Conservation (phyloP, 2,888 invertebrate genomes). For the Selenia dentaria region DNA sequence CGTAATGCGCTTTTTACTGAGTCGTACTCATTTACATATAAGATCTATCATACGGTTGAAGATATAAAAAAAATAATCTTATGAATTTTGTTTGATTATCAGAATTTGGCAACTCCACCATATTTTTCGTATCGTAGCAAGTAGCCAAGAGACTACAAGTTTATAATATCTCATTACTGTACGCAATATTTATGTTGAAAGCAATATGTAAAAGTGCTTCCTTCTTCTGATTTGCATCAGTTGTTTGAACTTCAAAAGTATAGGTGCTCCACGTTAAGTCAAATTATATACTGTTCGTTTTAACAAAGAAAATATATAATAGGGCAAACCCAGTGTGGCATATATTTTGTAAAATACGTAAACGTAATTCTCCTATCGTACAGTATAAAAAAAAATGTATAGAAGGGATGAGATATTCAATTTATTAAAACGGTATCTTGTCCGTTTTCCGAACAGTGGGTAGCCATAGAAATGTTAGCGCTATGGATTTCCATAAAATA, state of each 20-base stretch:
- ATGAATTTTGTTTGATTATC: too few species aligned
- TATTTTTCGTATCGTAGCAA: constrained; percentile 6
- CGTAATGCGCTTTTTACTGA: constrained; percentile 38
- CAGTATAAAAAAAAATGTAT: constrained; percentile 2
- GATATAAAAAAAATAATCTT: too few species aligned
- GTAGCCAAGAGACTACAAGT: constrained; percentile 26
- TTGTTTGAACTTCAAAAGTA: constrained; percentile 29
- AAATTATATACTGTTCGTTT: constrained; percentile 12
- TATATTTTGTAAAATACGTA: constrained; percentile 11
- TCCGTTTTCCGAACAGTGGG: constrained; percentile 8
- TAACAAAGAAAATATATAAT: too few species aligned
- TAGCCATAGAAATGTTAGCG: constrained; percentile 11
- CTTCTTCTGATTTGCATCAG: constrained; percentile 16
- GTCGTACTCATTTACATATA: not conserved
- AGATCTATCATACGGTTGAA: too few species aligned
- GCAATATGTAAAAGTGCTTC: constrained; percentile 29
- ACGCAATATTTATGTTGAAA: constrained; percentile 7
- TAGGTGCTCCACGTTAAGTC: constrained; percentile 7
- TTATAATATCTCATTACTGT: not conserved
- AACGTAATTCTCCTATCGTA: not conserved
- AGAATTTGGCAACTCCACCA: constrained; percentile 27
- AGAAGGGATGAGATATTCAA: constrained; percentile 14
- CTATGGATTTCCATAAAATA: constrained; percentile 24
- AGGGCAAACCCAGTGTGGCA: too few species aligned
- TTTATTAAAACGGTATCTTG: constrained; percentile 21